A percentile compares a stretch with the other conserved stretches of the same genome.
Conservation (phyloP, 1,140 invertebrate species). For the Drosophila rufa region DNA sequence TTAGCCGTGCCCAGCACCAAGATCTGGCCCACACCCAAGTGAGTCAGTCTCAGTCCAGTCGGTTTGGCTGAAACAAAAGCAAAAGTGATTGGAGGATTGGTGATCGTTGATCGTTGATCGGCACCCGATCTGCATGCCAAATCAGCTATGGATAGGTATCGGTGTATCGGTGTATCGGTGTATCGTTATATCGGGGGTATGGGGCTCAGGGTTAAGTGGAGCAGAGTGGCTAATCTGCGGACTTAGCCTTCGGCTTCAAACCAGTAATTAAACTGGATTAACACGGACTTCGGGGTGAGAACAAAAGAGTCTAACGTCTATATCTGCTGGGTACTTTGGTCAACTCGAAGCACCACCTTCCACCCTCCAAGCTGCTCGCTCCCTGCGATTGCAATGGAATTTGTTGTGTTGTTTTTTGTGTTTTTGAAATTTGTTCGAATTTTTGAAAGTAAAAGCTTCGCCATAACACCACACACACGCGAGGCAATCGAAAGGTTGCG, state of each 20-base stretch:
- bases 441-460: constrained; percentile 79
- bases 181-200: background rate
- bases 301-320: constrained; percentile 32
- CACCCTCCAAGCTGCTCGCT: background rate
- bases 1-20: constrained; percentile 19
- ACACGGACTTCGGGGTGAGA: constrained; percentile 17
- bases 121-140: constrained; percentile 65
- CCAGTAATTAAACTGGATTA: constrained; percentile 59
- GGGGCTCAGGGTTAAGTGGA: constrained; percentile 58
- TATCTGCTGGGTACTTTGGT: constrained; percentile 1
- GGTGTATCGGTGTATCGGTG: constrained; percentile 1
- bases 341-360: background rate
- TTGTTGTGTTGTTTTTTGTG: constrained; percentile 2
- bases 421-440: constrained; percentile 34
- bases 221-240: constrained; percentile 50
- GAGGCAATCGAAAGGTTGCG: constrained; percentile 59
- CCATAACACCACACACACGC: constrained; percentile 28
- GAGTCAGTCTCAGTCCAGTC: constrained; percentile 31
- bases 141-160: constrained; percentile 39
- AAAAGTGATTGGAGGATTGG: constrained; percentile 48
- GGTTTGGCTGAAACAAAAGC: constrained; percentile 50
- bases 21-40: constrained; percentile 15
- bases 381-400: constrained; percentile 13
- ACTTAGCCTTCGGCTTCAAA: constrained; percentile 55
- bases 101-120: constrained; percentile 8